A percentile compares a stretch with the other conserved stretches of the same genome.
phyloP scores from a whole-genome alignment of 2,888 invertebrate genomes.

The Lycocerus yunnanus region DNA sequence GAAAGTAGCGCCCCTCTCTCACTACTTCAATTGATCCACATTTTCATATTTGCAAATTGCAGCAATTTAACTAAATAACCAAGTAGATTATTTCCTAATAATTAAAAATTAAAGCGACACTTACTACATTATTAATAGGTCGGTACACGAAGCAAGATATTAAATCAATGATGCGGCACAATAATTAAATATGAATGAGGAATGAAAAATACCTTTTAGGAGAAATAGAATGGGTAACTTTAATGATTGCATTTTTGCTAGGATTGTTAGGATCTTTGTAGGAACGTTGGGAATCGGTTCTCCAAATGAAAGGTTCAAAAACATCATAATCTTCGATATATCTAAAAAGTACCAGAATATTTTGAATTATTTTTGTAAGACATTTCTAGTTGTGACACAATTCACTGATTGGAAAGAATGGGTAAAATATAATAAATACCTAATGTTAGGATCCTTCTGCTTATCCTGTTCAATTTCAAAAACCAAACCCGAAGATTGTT shows the following conservation, averaged over 20 bases:
- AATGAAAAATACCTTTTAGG: slow-evolving; percentile 6
- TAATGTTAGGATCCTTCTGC: not conserved
- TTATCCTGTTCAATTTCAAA: not conserved
- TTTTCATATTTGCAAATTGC: not conserved
- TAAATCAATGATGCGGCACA: not conserved
- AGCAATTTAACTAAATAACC: not conserved
- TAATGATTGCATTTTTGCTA: not conserved
- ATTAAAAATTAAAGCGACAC: not conserved
- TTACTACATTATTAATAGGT: not conserved
- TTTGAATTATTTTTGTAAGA: not conserved
- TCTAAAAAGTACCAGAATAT: slow-evolving; percentile 4
- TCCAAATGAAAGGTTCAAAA: slow-evolving; percentile 20
- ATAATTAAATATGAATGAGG: not conserved
- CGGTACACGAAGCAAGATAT: not conserved
- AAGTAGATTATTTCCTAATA: not conserved
- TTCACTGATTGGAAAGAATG: not conserved
- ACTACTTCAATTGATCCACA: not conserved
- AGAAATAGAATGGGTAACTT: slow-evolving; percentile 2
- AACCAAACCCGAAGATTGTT: not conserved
- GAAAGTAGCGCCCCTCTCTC: not conserved
- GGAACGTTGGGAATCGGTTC: slow-evolving; percentile 6
- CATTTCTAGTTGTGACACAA: too few species aligned
- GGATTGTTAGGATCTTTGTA: not conserved
- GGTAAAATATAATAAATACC: not conserved
- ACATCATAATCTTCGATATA: slow-evolving; percentile 13